Conservation (phyloP, 2,888 invertebrate species). For the Zele albiditarsus region DNA sequence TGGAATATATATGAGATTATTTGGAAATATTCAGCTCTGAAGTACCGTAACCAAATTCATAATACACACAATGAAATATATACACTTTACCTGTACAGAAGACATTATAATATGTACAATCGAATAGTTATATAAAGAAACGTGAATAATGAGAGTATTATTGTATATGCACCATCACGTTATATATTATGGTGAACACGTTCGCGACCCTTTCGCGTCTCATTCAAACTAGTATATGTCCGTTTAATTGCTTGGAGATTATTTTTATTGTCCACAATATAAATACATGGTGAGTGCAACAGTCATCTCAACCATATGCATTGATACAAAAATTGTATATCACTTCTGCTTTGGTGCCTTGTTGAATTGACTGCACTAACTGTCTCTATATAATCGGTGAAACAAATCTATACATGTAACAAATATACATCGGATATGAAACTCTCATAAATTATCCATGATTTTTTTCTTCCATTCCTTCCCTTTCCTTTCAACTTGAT, state of each 20-base stretch:
- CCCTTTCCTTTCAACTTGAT: neutral
- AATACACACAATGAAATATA: too few relatives aligned
- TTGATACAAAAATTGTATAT: conserved; percentile 29
- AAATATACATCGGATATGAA: conserved; percentile 77
- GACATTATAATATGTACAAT: too few relatives aligned
- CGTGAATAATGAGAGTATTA: too few relatives aligned
- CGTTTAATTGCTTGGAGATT: conserved; percentile 63
- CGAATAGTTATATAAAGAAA: too few relatives aligned
- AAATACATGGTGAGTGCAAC: conserved; percentile 20
- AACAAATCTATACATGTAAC: conserved; percentile 56
- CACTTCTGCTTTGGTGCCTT: conserved; percentile 5
- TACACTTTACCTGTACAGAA: too few relatives aligned
- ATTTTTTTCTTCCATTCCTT: neutral
- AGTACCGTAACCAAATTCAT: too few relatives aligned
- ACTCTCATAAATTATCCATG: neutral
- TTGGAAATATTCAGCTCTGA: too few relatives aligned
- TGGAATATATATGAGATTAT: too few relatives aligned
- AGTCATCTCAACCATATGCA: conserved; percentile 32
- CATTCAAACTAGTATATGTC: conserved; percentile 63
- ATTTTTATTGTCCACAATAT: conserved; percentile 45
- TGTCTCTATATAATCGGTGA: neutral
- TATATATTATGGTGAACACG: neutral
- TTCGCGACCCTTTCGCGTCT: conserved; percentile 57
- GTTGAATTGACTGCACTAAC: too few relatives aligned
- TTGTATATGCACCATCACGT: conserved; percentile 26